Evolutionary conservation across 2,797 vertebrate species (phyloP).

Genomic region (Schizothorax lantsangensis): DNA sequence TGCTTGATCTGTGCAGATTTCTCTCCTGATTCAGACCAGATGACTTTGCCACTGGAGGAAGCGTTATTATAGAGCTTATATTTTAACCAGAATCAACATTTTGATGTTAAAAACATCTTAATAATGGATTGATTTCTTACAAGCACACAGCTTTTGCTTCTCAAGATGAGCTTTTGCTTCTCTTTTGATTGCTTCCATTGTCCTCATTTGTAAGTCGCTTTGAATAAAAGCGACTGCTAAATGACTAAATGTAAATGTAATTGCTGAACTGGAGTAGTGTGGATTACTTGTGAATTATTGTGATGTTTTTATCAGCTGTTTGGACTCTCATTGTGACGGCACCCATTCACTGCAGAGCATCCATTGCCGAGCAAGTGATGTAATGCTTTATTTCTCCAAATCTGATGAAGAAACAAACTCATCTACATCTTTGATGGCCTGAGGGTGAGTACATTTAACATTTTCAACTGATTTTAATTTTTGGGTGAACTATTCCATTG

Average conservation of each 20-base stretch:
- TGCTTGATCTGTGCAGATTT: too few species aligned
- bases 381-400: background rate
- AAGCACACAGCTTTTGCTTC: background rate
- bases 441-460: background rate
- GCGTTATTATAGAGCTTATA: background rate
- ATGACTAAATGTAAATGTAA: background rate
- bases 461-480: too few species aligned
- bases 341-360: background rate
- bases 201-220: too few species aligned
- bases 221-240: too few species aligned
- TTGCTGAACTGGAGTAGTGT: background rate
- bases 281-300: background rate
- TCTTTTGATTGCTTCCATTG: too few species aligned
- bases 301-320: background rate
- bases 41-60: too few species aligned
- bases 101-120: background rate
- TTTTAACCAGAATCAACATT: background rate
- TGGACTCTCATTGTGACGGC: background rate
- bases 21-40: too few species aligned
- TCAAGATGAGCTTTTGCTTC: background rate
- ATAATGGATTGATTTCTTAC: background rate
- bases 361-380: background rate
- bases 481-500: too few species aligned
- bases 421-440: background rate
- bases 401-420: background rate